phyloP scores from a whole-genome alignment of 2,113 vertebrate genomes.

The Ammodytes dubius region DNA sequence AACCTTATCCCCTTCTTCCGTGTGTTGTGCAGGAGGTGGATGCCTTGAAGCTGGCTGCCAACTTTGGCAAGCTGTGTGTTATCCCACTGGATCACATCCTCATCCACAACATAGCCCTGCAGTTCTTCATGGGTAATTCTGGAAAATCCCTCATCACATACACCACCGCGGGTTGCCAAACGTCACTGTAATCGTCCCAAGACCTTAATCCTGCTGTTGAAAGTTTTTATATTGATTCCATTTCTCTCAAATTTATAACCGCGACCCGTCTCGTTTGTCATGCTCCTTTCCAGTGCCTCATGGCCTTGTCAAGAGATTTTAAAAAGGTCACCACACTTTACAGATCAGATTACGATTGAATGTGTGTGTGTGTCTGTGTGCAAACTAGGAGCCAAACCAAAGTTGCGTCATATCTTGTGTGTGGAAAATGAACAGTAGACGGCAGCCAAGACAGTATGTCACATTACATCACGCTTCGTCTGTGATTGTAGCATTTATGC shows the following conservation, averaged over 20 bases:
- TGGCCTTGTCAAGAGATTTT: constrained; percentile 20
- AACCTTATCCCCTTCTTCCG: background rate
- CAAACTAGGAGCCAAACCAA: constrained; percentile 17
- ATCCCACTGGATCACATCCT: constrained; percentile 98
- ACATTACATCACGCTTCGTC: background rate
- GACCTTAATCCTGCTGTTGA: constrained; percentile 42
- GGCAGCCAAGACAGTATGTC: background rate
- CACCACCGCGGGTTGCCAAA: constrained; percentile 1
- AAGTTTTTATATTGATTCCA: constrained; percentile 23
- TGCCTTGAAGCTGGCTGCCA: constrained; percentile 96
- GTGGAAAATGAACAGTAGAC: constrained; percentile 14
- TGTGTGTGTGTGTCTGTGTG: constrained; percentile 6
- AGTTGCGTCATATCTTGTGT: constrained; percentile 5
- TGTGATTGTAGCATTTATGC: background rate
- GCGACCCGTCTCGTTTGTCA: background rate
- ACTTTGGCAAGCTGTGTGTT: constrained; percentile 98
- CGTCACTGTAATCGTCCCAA: background rate
- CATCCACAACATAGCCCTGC: constrained; percentile 98
- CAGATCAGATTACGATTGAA: constrained; percentile 35
- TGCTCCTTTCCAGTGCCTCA: background rate
- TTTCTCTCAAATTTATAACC: constrained; percentile 6
- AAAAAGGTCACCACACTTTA: constrained; percentile 32
- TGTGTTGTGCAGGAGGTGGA: constrained; percentile 91
- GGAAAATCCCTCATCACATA: background rate
- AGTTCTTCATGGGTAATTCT: constrained; percentile 98